A percentile compares a stretch with the other conserved stretches of the same genome.
phyloP scores from a whole-genome alignment of 2,797 vertebrate genomes.

The Gallinago solitaria region DNA sequence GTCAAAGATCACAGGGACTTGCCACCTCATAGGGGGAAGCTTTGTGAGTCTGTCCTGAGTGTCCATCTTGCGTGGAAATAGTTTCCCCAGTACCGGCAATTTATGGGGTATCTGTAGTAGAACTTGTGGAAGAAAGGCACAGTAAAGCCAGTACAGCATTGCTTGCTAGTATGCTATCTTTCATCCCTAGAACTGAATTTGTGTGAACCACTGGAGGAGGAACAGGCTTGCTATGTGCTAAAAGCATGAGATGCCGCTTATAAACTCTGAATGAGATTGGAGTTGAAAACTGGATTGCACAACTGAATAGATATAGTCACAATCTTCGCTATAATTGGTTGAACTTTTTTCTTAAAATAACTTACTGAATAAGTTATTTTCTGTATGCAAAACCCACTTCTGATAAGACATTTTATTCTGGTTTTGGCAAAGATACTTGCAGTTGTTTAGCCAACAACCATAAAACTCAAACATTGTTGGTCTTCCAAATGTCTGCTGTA shows the following conservation, averaged over 20 bases:
- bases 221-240: not conserved
- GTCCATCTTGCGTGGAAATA: not conserved
- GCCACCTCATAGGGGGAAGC: not conserved
- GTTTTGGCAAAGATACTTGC: slow-evolving; percentile 16
- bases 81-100: not conserved
- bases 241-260: not conserved
- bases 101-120: not conserved
- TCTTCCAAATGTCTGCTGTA: not conserved
- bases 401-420: not conserved
- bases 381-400: not conserved
- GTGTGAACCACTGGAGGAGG: not conserved
- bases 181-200: not conserved
- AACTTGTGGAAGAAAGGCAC: not conserved
- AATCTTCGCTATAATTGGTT: not conserved
- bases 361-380: not conserved
- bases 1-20: not conserved
- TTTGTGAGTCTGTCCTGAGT: not conserved
- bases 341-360: not conserved
- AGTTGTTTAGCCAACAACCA: slow-evolving; percentile 28
- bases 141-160: not conserved
- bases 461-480: not conserved
- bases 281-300: not conserved
- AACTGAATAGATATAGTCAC: not conserved
- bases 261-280: not conserved
- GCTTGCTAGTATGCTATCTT: not conserved